Evolutionary conservation across 2,888 invertebrate species (phyloP), one percentile per base, ranked within the genome.

Genomic region (Oithona nana): DNA sequence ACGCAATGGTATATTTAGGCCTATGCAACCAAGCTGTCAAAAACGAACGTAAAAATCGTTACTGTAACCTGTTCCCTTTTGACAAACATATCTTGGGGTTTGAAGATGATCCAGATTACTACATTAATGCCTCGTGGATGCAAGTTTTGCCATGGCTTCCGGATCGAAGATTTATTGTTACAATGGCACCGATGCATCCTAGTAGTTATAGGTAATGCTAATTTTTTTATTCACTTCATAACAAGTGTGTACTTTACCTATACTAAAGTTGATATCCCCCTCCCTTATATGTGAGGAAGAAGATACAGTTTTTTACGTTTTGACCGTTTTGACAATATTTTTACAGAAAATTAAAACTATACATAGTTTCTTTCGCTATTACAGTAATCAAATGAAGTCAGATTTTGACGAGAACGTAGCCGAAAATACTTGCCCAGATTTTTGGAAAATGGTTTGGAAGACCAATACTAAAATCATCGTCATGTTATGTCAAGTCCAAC

Each of bases 61-160:
- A 56, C 28, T 56, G 24, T n/a, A 56, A 56, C 26, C 28, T 56
- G 13, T 56, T 24, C 28, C 56, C 56, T n/a, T 56, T 56, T 56
- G 56, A 56, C n/a, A 11, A 22, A 28, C 24, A 24, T 24, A n/a
- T n/a, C n/a, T 8, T 20, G 8, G 28, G 4, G 20, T 24, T 4
- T 6, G 11, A 11, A 6, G 11, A 52, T n/a, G 52, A 20, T n/a
- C 52, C 56, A 11, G 26, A 56, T 39, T 6, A 6, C 6, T 39
- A 39, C 39, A 39, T 39, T 39, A 39, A 39, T 39, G 39, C 39
- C 6, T 39, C 39, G 6, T 39, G 39, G 39, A 39, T 39, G 8
- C 6, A 39, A 11, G 6, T 39, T 6, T 6, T 24, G 24, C 20
- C 26, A 26, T 24, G 28, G 13, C 28, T 26, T 22, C 13, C 6